These are phyloP conservation scores for Loriculus beryllinus DNA, from an alignment of 2,797 vertebrate genomes.

Conservation along the genomic window DNA sequence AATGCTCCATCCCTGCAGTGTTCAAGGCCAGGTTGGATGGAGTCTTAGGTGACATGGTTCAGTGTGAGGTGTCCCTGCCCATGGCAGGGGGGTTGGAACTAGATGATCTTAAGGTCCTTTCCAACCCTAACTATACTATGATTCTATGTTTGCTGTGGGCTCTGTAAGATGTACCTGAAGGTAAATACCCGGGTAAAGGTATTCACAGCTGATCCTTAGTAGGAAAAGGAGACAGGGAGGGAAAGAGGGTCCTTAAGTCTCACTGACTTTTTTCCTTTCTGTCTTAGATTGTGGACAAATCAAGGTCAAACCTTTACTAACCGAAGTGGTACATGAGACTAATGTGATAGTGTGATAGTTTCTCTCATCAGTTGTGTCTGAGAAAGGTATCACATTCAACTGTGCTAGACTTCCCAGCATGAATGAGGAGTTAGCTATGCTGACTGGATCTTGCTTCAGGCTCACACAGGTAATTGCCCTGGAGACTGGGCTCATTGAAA, in stretches of 20 bases:
- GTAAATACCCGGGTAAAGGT: background rate
- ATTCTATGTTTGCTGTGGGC: background rate
- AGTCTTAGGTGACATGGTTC: no score
- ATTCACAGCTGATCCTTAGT: background rate
- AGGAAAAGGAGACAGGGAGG: background rate
- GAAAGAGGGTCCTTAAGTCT: background rate
- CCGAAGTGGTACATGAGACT: background rate
- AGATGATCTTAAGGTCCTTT: no score
- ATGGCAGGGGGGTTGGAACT: no score
- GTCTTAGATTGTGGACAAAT: background rate
- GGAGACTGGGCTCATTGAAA: background rate
- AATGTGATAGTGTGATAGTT: background rate
- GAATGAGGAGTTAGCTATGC: background rate
- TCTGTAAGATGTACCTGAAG: background rate
- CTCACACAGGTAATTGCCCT: background rate
- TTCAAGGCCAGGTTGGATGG: no score
- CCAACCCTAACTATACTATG: no score
- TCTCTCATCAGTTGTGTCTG: background rate
- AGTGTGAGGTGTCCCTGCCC: no score
- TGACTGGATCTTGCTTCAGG: background rate
- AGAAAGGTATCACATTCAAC: background rate
- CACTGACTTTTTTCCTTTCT: background rate
- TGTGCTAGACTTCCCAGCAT: background rate
- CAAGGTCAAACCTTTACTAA: background rate
- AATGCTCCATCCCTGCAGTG: no score